A percentile compares a stretch with the other conserved stretches of the same genome.
Evolutionary conservation across 1,140 invertebrate genomes (phyloP).

Genomic region (Cotesia chilonis): DNA sequence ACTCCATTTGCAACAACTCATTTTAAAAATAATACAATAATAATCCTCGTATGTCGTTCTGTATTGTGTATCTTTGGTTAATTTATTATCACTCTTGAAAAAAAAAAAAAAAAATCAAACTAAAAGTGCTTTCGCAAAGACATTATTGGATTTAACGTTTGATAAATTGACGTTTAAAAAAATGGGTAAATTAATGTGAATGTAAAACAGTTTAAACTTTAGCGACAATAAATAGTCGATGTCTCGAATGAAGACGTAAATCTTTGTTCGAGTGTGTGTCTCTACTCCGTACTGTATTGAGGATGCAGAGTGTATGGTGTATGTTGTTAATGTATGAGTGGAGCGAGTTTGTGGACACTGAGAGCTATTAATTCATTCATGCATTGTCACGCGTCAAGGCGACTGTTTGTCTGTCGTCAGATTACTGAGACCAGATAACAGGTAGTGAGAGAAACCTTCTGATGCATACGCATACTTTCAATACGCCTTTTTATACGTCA

Average conservation of each 20-base stretch:
- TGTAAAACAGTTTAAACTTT: too few species aligned
- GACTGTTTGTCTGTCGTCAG: slow-evolving; percentile 56
- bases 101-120: not conserved
- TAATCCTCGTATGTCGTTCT: too few species aligned
- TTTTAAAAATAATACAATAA: too few species aligned
- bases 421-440: slow-evolving; percentile 62
- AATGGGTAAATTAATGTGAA: too few species aligned
- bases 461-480: slow-evolving; percentile 2
- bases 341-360: slow-evolving; percentile 39
- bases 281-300: slow-evolving; percentile 14
- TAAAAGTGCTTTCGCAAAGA: too few species aligned
- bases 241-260: slow-evolving; percentile 30
- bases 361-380: slow-evolving; percentile 63
- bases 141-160: too few species aligned
- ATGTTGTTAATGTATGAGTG: too few species aligned
- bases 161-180: too few species aligned
- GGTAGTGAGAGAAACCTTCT: not conserved
- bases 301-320: too few species aligned
- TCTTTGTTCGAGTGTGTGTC: not conserved
- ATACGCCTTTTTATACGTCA: not conserved
- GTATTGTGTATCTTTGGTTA: not conserved
- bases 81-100: slow-evolving; percentile 7
- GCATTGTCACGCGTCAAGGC: slow-evolving; percentile 62
- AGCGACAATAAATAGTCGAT: slow-evolving; percentile 3
- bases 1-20: too few species aligned